Conservation (phyloP, 2,888 invertebrate genomes). For the Drosophila cracens region DNA sequence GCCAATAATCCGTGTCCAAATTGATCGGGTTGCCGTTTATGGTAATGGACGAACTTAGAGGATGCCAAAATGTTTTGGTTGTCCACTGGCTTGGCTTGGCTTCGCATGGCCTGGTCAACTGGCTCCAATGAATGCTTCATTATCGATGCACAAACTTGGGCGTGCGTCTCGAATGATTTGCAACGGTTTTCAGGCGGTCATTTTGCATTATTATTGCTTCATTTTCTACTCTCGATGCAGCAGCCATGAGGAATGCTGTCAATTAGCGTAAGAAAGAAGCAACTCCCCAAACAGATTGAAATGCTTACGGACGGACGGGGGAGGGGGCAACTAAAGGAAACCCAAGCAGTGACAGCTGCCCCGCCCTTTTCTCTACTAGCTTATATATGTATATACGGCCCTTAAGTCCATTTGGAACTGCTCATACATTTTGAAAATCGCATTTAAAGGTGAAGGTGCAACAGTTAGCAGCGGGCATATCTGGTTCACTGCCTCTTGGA, state of each 20-base stretch:
- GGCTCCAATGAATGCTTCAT: conserved; percentile 53
- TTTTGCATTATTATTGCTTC: conserved; percentile 76
- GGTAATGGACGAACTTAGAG: conserved; percentile 82
- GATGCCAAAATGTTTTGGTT: conserved; percentile 70
- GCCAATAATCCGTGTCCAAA: conserved; percentile 82
- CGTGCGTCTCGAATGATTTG: conserved; percentile 65
- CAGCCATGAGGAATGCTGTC: conserved; percentile 50
- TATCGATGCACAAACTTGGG: conserved; percentile 75
- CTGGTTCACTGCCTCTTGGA: conserved; percentile 60
- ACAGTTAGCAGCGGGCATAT: conserved; percentile 68
- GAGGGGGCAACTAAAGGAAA: conserved; percentile 33
- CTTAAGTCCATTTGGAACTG: conserved; percentile 74
- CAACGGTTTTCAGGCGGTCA: conserved; percentile 61
- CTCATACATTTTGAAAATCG: conserved; percentile 78
- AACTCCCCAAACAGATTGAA: conserved; percentile 30
- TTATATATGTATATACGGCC: conserved; percentile 8
- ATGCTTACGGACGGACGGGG: not conserved
- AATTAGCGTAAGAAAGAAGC: conserved; percentile 61
- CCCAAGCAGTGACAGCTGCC: conserved; percentile 56
- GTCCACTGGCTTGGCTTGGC: conserved; percentile 23
- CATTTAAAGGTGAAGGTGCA: conserved; percentile 78
- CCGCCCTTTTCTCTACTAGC: conserved; percentile 7
- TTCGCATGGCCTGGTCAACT: conserved; percentile 7
- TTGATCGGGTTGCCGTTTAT: conserved; percentile 81
- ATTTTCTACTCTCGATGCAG: conserved; percentile 47